Conservation (phyloP, 2,113 vertebrate genomes). For the Pteropus alecto region DNA sequence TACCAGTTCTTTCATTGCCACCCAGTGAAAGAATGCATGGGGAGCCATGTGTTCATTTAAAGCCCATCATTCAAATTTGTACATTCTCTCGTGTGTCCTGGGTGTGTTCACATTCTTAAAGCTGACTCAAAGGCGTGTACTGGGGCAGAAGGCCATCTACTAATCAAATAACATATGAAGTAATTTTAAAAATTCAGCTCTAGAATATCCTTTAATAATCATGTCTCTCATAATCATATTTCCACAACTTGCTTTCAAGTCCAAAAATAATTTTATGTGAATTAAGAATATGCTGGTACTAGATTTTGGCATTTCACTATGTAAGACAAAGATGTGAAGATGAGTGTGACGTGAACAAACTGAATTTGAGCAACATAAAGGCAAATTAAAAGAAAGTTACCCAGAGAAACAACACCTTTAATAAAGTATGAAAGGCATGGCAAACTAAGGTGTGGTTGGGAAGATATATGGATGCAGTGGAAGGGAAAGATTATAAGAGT, state of each 20-base stretch:
- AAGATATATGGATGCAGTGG: background rate
- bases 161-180: constrained; percentile 10
- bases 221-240: constrained; percentile 25
- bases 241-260: constrained; percentile 1
- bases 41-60: background rate
- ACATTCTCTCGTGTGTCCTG: background rate
- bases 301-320: constrained; percentile 22
- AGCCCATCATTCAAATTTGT: background rate
- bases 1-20: background rate
- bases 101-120: background rate
- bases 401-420: constrained; percentile 4
- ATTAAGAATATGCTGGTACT: background rate
- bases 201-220: background rate
- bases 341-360: background rate
- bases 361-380: constrained; percentile 19
- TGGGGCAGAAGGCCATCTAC: background rate
- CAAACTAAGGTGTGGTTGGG: background rate
- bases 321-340: background rate
- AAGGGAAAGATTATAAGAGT: background rate
- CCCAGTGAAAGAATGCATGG: background rate
- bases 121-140: background rate
- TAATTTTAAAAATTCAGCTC: constrained; percentile 45
- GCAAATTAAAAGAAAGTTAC: background rate
- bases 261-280: constrained; percentile 8
- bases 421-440: background rate